Base-by-base conservation (phyloP, 1,140 invertebrate species). In the Drosophila erecta region DNA sequence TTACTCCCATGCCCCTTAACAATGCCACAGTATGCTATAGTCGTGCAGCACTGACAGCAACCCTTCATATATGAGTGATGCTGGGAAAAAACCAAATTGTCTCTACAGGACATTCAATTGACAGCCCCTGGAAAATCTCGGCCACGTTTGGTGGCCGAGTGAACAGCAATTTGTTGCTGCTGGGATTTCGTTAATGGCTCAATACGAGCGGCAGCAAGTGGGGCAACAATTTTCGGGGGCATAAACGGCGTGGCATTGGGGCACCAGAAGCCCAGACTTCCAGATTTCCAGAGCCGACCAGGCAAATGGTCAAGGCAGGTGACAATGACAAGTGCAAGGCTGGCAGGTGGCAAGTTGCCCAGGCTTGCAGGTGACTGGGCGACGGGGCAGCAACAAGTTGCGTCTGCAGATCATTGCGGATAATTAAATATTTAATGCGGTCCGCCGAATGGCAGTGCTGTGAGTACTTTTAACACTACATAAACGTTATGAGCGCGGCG, bases 401-500 rank as follows among this genome's bases (percentile, higher is more conserved):
- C 38, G 37, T 51, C 46, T 38, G 46, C 47, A 57, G 60, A 75
- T 75, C 70, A 74, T 74, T 66, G 38, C 54, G 40, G 60, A 75
- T 74, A 74, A 74, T 74, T 74, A 74, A 79, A 85, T 77, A 81
- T 81, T 81, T 71, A 40, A 76, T 80, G 66, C n/a, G 27, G 41
- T 17, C 10, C 27, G 51, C 15, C 55, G 60, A 76, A 44, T 65
- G 64, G 47, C 40, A 17, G 15, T 2, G 3, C 56, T 76, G 62
- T 55, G 71, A 77, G 79, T 81, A 51, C 46, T 57, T 53, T 66
- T 81, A 66, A 61, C 69, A 81, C 74, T 81, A 75, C 81, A 78
- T 86, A 87, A 86, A 86, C 54, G 65, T 87, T 87, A 81, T 79
- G 81, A 76, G 78, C 60, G 79, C 59, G 69, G 50, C 60, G 78